Base-by-base conservation (phyloP, 2,888 invertebrate genomes). In the Prenolepis imparis region DNA sequence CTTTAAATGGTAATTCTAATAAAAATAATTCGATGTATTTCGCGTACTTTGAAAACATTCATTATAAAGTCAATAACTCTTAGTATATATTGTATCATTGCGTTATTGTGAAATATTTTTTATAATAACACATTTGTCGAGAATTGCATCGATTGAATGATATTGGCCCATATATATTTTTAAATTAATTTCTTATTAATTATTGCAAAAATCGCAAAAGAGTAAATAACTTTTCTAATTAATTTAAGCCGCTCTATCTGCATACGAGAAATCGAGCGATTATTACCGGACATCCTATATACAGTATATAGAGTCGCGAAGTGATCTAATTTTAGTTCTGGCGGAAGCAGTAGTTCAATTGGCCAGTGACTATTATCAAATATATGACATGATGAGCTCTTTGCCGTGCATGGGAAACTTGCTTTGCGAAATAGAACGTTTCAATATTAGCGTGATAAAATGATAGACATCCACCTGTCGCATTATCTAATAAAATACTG, bases 261-360 rank as follows among this genome's bases (percentile, higher is more conserved):
- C 36, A 36, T 6, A 4, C 36, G 5, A 36, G 36, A 36, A 6
- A 0, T 36, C 36, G 36, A 5, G 36, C 5, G 36, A 36, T 5
- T 36, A 36, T 36, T 36, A 36, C 36, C 36, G 36, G 6, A 36
- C 36, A 36, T 4, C 36, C 36, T 41, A 6, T 48, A 15, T 15
- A 15, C 12, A 44, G 36, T 44, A 6, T 61, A 39, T 39, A 28
- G 4, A 11, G 55, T 81, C 63, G 48, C 59, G 66, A 72, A 81
- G 82, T 61, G 89, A 78, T 85, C 85, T 82, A 84, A 84, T 90
- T 89, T 89, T 88, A 89, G 86, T 88, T 89, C 90, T 84, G 85
- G 77, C 90, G 89, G 89, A 89, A 89, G 83, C 66, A 78, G 70
- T 48, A 55, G 73, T 70, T 82, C 32, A 77, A 59, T 88, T 85